These are phyloP conservation scores for Cosmopolites sordidus DNA, from an alignment of 2,888 invertebrate species.

Conservation along the genomic window DNA sequence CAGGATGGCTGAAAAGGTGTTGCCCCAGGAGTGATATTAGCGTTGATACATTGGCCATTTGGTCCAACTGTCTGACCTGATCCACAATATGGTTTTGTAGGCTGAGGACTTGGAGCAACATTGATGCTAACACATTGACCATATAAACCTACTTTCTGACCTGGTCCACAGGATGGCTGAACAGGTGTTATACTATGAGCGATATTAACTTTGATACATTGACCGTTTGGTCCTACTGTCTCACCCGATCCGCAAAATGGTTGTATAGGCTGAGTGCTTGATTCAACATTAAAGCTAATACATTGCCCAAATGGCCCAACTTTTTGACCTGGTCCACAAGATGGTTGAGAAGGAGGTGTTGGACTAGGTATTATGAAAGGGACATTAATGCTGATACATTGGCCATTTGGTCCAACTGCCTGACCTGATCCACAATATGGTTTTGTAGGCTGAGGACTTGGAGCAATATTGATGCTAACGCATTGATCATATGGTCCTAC, in stretches of 20 bases:
- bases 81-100: constrained; percentile 22
- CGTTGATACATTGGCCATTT: constrained; percentile 21
- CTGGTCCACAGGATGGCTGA: constrained; percentile 17
- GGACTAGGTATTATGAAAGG: constrained; percentile 24
- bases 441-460: not conserved
- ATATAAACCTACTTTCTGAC: constrained; percentile 2
- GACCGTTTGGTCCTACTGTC: not conserved
- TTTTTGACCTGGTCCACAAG: not conserved
- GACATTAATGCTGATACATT: constrained; percentile 14
- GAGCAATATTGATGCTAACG: not conserved
- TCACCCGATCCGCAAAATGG: not conserved
- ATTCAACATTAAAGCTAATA: not conserved
- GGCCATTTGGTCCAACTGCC: constrained; percentile 19
- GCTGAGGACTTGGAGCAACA: no score
- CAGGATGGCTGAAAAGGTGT: not conserved
- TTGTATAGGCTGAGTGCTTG: not conserved
- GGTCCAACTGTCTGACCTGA: constrained; percentile 15
- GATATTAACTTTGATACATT: not conserved
- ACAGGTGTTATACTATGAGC: not conserved
- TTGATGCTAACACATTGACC: constrained; percentile 8
- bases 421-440: constrained; percentile 25
- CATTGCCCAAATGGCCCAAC: not conserved
- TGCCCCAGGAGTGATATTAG: not conserved
- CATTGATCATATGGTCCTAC: constrained; percentile 12
- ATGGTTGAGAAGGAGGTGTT: not conserved